These are phyloP conservation scores for Parauchenoglanis ngamensis DNA, from an alignment of 2,797 vertebrate species.

Conservation along the genomic window DNA sequence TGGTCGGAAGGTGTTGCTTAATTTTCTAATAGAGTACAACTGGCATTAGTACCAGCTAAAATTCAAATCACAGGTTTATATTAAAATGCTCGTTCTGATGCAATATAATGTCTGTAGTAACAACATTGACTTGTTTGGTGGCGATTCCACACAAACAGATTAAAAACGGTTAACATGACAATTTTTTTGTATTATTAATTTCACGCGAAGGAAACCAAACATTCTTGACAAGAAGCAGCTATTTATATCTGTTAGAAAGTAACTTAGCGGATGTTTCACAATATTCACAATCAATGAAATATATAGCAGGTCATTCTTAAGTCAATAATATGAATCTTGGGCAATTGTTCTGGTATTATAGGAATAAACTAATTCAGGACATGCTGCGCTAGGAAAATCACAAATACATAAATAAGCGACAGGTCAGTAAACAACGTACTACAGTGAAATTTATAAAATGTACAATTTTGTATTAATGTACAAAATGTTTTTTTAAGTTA, in stretches of 20 bases:
- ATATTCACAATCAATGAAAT: background rate
- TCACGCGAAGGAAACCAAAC: background rate
- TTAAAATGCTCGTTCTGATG: background rate
- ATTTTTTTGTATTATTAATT: background rate
- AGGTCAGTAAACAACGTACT: background rate
- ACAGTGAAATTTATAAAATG: background rate
- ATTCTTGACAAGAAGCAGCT: too few relatives aligned
- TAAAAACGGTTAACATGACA: background rate
- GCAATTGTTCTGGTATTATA: too few relatives aligned
- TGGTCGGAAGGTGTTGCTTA: background rate
- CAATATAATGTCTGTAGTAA: background rate
- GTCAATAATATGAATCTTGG: background rate
- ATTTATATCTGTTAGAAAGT: too few relatives aligned
- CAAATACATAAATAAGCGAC: background rate
- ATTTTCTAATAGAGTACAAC: too few relatives aligned
- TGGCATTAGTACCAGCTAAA: background rate
- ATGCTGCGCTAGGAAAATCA: background rate
- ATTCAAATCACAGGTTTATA: background rate
- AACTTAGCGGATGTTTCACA: background rate
- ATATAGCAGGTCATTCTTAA: background rate
- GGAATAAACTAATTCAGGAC: too few relatives aligned
- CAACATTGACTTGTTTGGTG: background rate
- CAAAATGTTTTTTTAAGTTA: background rate
- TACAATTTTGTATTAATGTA: background rate
- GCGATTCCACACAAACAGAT: background rate